Percentiles rank a stretch among this genome's conserved stretches.
Evolutionary conservation across 2,888 invertebrate genomes (phyloP).

Genomic region (Sesia bembeciformis): DNA sequence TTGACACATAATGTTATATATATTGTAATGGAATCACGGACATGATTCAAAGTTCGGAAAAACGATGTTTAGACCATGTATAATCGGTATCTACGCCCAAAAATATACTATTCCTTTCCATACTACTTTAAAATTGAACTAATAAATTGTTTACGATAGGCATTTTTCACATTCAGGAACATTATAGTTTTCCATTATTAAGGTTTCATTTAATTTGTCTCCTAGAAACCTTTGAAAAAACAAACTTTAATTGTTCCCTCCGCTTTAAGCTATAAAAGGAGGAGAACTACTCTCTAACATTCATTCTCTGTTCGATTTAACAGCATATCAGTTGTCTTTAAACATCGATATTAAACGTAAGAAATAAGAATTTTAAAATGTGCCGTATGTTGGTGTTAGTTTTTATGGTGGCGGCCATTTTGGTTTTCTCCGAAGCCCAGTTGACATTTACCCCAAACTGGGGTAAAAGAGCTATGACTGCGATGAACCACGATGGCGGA

Average conservation of each 20-base stretch:
- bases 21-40: too few relatives aligned
- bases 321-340: too few relatives aligned
- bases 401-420: slow-evolving; percentile 20
- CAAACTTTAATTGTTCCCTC: slow-evolving; percentile 7
- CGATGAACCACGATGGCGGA: slow-evolving; percentile 16
- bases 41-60: too few relatives aligned
- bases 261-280: neutral
- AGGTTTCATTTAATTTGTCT: slow-evolving; percentile 47
- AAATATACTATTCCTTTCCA: too few relatives aligned
- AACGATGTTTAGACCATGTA: too few relatives aligned
- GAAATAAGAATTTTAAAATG: slow-evolving; percentile 15
- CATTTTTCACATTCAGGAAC: neutral
- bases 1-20: too few relatives aligned
- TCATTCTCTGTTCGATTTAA: neutral
- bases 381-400: slow-evolving; percentile 23
- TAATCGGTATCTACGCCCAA: too few relatives aligned
- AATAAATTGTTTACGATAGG: neutral
- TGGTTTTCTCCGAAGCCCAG: slow-evolving; percentile 48
- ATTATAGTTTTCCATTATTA: slow-evolving; percentile 8
- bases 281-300: neutral
- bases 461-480: slow-evolving; percentile 58
- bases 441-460: slow-evolving; percentile 74
- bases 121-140: too few relatives aligned
- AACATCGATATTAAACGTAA: neutral
- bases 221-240: slow-evolving; percentile 16